Conservation (phyloP, 1,140 invertebrate genomes). For the Tetragnatha versicolor region DNA sequence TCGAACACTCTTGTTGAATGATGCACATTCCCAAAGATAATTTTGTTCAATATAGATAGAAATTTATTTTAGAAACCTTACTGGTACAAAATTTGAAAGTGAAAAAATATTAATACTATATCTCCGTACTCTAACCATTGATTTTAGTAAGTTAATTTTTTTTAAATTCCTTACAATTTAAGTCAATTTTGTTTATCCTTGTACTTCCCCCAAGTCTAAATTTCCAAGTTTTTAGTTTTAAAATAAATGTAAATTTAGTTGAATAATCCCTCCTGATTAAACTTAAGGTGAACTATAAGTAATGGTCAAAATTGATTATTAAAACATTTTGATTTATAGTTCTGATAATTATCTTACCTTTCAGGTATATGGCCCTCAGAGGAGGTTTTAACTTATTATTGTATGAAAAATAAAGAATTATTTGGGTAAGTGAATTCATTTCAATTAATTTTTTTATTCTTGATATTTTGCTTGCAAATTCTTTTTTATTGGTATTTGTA, state of each 20-base stretch:
- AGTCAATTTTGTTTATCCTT: not conserved
- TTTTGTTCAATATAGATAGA: not conserved
- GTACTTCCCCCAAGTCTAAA: not conserved
- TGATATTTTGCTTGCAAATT: not conserved
- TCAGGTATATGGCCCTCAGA: slow-evolving; percentile 83
- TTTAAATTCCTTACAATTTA: not conserved
- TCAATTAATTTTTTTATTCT: not conserved
- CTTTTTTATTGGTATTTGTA: not conserved
- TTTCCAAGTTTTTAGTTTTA: not conserved
- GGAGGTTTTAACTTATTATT: slow-evolving; percentile 80
- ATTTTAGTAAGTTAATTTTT: too few species aligned
- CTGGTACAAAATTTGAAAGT: too few species aligned
- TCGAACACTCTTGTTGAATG: not conserved
- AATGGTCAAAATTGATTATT: not conserved
- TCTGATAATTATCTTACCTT: slow-evolving; percentile 47
- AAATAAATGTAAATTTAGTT: not conserved
- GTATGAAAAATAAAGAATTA: slow-evolving; percentile 72
- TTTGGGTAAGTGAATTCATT: slow-evolving; percentile 66
- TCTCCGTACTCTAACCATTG: too few species aligned
- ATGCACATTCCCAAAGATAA: not conserved
- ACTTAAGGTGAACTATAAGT: not conserved
- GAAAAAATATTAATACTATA: too few species aligned
- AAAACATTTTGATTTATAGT: not conserved
- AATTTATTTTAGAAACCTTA: too few species aligned
- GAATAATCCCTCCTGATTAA: not conserved